Percentiles rank a stretch among this genome's conserved stretches.
These are phyloP conservation scores for Onychorhynchus coronatus DNA, from an alignment of 2,113 vertebrate species.

Conservation along the genomic window DNA sequence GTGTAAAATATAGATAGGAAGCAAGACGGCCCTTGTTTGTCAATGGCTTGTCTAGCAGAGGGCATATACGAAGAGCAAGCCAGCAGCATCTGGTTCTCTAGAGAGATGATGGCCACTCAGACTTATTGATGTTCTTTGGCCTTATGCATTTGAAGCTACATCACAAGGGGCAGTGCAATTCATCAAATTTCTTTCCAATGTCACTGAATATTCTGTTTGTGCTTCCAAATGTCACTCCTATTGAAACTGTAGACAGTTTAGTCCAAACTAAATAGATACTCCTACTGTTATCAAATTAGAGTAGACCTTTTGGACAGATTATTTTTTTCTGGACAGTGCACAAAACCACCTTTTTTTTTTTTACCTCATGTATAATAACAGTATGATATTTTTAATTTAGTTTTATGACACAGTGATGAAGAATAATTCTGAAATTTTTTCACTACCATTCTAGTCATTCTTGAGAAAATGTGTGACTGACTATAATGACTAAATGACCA, in stretches of 20 bases:
- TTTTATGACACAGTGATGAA: background rate
- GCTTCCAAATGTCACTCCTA: background rate
- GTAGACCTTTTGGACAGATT: background rate
- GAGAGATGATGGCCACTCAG: background rate
- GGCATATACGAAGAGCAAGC: background rate
- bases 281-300: background rate
- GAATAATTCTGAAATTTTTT: background rate
- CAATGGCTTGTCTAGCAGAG: background rate
- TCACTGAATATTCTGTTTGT: background rate
- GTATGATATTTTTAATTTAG: background rate
- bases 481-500: background rate
- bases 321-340: background rate
- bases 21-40: background rate
- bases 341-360: background rate
- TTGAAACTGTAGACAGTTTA: background rate
- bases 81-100: background rate
- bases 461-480: background rate
- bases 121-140: background rate
- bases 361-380: background rate
- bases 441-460: background rate
- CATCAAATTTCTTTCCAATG: background rate
- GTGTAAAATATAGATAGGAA: background rate
- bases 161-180: background rate
- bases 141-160: background rate
- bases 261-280: background rate